phyloP scores from a whole-genome alignment of 1,140 invertebrate genomes.

The Lepidostoma basale region DNA sequence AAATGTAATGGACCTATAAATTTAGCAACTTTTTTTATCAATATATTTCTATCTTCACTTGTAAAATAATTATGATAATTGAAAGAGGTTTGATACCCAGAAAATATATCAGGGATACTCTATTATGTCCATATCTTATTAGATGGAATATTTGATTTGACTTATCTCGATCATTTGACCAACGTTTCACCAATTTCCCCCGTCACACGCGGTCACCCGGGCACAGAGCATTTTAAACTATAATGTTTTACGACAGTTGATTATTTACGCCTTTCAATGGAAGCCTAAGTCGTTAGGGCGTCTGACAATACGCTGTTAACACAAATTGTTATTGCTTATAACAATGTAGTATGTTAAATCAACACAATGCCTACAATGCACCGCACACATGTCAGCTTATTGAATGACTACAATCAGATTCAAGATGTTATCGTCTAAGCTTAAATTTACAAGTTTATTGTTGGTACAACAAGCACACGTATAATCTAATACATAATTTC shows the following conservation, averaged over 20 bases:
- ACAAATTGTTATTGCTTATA: slow-evolving; percentile 23
- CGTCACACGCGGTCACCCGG: not conserved
- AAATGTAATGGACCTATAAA: too few species aligned
- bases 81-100: too few species aligned
- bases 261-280: slow-evolving; percentile 17
- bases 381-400: slow-evolving; percentile 32
- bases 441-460: slow-evolving; percentile 26
- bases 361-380: slow-evolving; percentile 27
- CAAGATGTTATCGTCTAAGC: slow-evolving; percentile 30
- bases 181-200: too few species aligned
- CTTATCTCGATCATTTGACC: too few species aligned
- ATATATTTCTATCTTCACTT: too few species aligned
- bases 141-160: slow-evolving; percentile 8
- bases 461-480: not conserved
- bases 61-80: too few species aligned
- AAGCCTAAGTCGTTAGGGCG: not conserved
- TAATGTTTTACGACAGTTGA: slow-evolving; percentile 11
- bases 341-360: slow-evolving; percentile 33
- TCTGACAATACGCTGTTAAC: slow-evolving; percentile 19
- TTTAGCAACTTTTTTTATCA: too few species aligned
- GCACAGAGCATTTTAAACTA: not conserved
- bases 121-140: too few species aligned
- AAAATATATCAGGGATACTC: too few species aligned
- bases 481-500: not conserved
- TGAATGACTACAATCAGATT: slow-evolving; percentile 27